phyloP scores from a whole-genome alignment of 1,140 invertebrate species.

The Pectinophora gossypiella region DNA sequence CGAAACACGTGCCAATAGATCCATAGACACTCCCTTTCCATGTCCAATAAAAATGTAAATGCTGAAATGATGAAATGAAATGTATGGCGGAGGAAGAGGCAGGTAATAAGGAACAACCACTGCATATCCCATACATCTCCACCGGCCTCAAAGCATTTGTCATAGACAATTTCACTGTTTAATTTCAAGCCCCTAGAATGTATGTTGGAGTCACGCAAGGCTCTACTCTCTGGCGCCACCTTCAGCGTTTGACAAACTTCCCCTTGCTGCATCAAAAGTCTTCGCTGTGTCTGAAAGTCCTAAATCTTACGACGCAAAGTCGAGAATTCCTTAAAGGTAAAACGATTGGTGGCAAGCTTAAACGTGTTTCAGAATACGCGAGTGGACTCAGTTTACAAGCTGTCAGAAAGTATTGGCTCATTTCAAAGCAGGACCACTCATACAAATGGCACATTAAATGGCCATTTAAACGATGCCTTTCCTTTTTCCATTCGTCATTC shows the following conservation, averaged over 20 bases:
- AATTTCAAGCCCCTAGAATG: constrained; percentile 7
- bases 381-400: constrained; percentile 30
- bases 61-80: neutral
- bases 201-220: constrained; percentile 5
- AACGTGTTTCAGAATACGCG: constrained; percentile 34
- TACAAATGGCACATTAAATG: constrained; percentile 53
- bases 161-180: constrained; percentile 4
- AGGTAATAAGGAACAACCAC: neutral
- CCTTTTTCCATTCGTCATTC: constrained; percentile 63
- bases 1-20: neutral
- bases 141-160: neutral
- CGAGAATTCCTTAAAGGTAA: too few relatives aligned
- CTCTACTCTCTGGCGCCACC: constrained; percentile 9
- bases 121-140: neutral
- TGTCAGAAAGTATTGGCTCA: constrained; percentile 47
- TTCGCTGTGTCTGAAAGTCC: neutral
- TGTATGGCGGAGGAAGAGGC: neutral
- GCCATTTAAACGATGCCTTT: constrained; percentile 42
- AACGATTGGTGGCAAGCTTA: too few relatives aligned
- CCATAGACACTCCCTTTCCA: neutral
- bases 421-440: constrained; percentile 39
- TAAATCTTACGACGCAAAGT: too few relatives aligned
- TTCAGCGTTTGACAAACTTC: constrained; percentile 1
- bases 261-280: neutral
- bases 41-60: constrained; percentile 2